A percentile compares a stretch with the other conserved stretches of the same genome.
phyloP scores from a whole-genome alignment of 2,888 invertebrate species.

The Machimus rusticus region DNA sequence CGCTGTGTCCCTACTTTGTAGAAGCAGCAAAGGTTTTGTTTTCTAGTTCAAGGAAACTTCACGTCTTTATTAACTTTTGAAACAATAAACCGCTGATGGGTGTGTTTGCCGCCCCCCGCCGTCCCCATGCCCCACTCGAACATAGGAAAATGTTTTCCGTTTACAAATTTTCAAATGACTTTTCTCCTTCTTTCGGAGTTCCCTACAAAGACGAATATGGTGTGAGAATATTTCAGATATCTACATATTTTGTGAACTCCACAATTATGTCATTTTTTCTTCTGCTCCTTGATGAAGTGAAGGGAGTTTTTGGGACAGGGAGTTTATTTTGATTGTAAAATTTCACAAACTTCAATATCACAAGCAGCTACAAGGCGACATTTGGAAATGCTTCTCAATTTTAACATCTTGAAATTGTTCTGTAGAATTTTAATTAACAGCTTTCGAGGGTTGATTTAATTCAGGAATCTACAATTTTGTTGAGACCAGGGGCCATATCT shows the following conservation, averaged over 20 bases:
- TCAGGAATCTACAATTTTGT: too few species aligned
- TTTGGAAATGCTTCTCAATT: slow-evolving; percentile 19
- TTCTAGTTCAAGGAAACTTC: slow-evolving; percentile 36
- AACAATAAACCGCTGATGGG: slow-evolving; percentile 41
- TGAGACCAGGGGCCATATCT: too few species aligned
- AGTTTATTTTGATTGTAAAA: slow-evolving; percentile 35
- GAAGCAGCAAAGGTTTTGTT: slow-evolving; percentile 33
- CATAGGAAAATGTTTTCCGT: slow-evolving; percentile 37
- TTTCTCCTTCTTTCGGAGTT: slow-evolving; percentile 26
- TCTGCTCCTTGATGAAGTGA: background rate
- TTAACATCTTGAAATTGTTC: slow-evolving; percentile 1
- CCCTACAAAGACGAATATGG: background rate
- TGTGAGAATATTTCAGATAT: background rate
- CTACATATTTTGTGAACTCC: slow-evolving; percentile 16
- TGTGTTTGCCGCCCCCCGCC: slow-evolving; percentile 21
- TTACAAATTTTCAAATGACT: slow-evolving; percentile 36
- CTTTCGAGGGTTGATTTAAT: background rate
- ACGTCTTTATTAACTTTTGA: slow-evolving; percentile 41
- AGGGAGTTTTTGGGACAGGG: background rate
- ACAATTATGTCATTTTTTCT: slow-evolving; percentile 17
- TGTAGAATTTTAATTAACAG: background rate
- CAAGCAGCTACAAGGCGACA: slow-evolving; percentile 35
- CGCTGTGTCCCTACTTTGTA: background rate
- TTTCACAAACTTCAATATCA: slow-evolving; percentile 33
- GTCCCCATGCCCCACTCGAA: background rate